Evolutionary conservation across 2,113 vertebrate genomes (phyloP), one percentile per base, ranked within the genome.

Genomic region (Zeus faber): DNA sequence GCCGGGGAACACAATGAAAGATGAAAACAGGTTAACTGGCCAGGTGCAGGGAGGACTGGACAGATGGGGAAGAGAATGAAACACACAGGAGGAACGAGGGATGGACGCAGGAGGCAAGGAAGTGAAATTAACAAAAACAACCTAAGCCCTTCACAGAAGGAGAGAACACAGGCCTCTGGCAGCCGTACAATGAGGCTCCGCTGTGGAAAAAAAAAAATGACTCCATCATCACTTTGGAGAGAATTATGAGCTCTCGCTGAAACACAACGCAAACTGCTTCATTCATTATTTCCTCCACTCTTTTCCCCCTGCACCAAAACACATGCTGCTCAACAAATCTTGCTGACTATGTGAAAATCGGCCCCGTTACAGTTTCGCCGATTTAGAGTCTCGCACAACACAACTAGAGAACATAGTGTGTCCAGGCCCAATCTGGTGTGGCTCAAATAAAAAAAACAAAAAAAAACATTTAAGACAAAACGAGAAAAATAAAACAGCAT

Each of bases 141-240:
- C 71, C 63, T 54, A 61, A 67, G 66, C 62, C 89, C 89, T 91
- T 90, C 89, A 90, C 72, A 84, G 88, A 91, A 91, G 89, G 87
- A 72, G 63, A 72, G 52, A 76, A 70, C 53, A 40, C 18, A 57
- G 47, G 67, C 57, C 64, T 74, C 55, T 73, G 41, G 65, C 54
- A 72, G 62, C 71, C 47, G 54, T 50, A 43, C 54, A 65, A 73
- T 85, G 18, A 49, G 45, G 27, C 54, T 46, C 72, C 18, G 64
- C 68, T 63, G 6, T 33, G 31, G 13, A n/a, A n/a, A n/a, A 59
- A 53, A 76, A 65, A 72, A 21, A 77, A 62, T 46, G 49, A 31
- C 55, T 54, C 51, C 37, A 49, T 79, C 70, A 62, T 68, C 14
- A 52, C 52, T n/a, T 43, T 11, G 44, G 69, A 52, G 10, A 17